A percentile compares a stretch with the other conserved stretches of the same genome.
phyloP scores from a whole-genome alignment of 2,113 vertebrate species.

The Cnemophilus loriae region DNA sequence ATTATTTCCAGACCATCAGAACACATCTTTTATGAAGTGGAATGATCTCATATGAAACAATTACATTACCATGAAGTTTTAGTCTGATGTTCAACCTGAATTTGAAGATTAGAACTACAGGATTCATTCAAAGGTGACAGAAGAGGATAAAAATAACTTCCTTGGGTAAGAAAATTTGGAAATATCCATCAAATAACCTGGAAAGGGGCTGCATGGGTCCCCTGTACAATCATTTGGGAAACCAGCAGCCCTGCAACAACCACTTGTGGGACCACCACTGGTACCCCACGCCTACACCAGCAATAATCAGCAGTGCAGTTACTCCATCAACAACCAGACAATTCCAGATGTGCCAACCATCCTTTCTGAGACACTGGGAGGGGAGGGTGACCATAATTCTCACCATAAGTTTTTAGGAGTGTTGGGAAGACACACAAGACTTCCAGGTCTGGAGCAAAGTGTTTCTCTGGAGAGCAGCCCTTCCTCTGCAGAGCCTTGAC shows the following conservation, averaged over 20 bases:
- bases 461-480: background rate
- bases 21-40: conserved; percentile 7
- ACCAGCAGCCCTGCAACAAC: background rate
- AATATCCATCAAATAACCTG: background rate
- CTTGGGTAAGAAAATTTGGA: background rate
- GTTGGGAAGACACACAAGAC: background rate
- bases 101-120: background rate
- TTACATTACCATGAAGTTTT: background rate
- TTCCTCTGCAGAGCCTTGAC: background rate
- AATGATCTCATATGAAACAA: conserved; percentile 32
- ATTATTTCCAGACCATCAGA: conserved; percentile 18
- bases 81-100: background rate
- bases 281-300: fast-evolving
- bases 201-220: background rate
- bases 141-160: background rate
- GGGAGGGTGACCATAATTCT: background rate
- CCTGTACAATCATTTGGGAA: background rate
- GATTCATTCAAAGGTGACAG: background rate
- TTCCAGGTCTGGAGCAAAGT: background rate
- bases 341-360: background rate
- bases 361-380: background rate
- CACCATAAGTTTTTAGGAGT: background rate
- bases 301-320: background rate
- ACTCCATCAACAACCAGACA: background rate
- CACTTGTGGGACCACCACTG: background rate